Base-by-base conservation (phyloP, 2,113 vertebrate species). In the Tyrannus savana region DNA sequence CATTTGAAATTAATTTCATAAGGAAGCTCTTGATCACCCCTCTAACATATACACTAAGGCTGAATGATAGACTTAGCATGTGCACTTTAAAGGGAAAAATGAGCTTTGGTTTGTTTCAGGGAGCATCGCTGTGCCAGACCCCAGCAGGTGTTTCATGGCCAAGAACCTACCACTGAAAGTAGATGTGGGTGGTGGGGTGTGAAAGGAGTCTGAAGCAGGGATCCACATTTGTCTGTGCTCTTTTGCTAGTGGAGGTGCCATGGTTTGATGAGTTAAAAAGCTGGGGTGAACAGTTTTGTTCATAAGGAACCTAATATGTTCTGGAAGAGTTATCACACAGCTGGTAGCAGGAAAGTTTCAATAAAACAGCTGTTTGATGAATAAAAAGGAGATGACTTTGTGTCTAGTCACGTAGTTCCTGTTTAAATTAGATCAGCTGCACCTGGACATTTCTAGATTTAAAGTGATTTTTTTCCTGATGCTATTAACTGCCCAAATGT, bases 321-420 rank as follows among this genome's bases (percentile, higher is more conserved):
- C 79, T 96, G 87, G 33, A 74, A 91, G 85, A 87, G 25, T 81
- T 92, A 60, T 56, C 79, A 67, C 46, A 84, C 79, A 93, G 88
- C 68, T 80, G 55, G 75, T 72, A 84, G 44, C 47, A 93, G 59
- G 14, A 50, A 76, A 63, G 14, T 55, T 80, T 93, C 56, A 91
- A 1, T 79, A 17, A 56, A 93, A 93, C 58, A 80, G 14, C 7
- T 42, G 14, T 39, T 73, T 84, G 30, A 24, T 52, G 60, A 88
- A 74, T n/a, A 59, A 88, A 83, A 90, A 72, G 35, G 23, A 91
- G 56, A 78, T 72, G 66, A 82, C 53, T 84, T 3, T 31, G 28
- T 87, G 73, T 44, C 39, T 84, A 60, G 47, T 63, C 56, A 59
- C 72, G 30, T 41, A 87, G 46, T 67, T 88, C 49, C 42, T 86